Percentiles rank a stretch among this genome's conserved stretches.
Conservation (phyloP, 1,140 invertebrate genomes). For the Hormaphis cornu region DNA sequence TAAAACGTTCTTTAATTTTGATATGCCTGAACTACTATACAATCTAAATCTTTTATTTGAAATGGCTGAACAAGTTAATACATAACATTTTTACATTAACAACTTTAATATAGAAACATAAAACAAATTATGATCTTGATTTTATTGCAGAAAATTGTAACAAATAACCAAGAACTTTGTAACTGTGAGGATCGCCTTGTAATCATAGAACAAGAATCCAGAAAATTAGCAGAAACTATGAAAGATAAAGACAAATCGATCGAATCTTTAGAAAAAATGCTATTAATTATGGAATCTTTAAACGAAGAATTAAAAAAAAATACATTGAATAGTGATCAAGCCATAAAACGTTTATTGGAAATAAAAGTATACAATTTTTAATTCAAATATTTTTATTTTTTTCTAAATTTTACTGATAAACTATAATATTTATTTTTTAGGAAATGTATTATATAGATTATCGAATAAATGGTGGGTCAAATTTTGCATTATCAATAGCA, state of each 20-base stretch:
- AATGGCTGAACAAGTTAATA: slow-evolving; percentile 83
- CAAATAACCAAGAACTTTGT: slow-evolving; percentile 69
- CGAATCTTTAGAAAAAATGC: slow-evolving; percentile 59
- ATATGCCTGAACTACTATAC: slow-evolving; percentile 79
- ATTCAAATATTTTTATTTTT: background rate
- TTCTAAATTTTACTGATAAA: background rate
- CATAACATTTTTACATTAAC: slow-evolving; percentile 18
- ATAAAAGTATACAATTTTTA: slow-evolving; percentile 31
- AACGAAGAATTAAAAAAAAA: slow-evolving; percentile 46
- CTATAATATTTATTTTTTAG: slow-evolving; percentile 36
- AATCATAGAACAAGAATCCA: slow-evolving; percentile 68
- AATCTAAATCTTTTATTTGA: slow-evolving; percentile 87
- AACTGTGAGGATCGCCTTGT: slow-evolving; percentile 67
- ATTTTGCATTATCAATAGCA: slow-evolving; percentile 56
- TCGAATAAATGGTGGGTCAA: slow-evolving; percentile 54
- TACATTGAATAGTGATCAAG: slow-evolving; percentile 60
- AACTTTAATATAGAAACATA: background rate
- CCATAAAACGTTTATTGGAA: slow-evolving; percentile 43
- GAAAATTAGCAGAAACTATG: slow-evolving; percentile 58
- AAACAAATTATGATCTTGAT: slow-evolving; percentile 1
- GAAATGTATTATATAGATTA: slow-evolving; percentile 53
- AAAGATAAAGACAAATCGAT: slow-evolving; percentile 65
- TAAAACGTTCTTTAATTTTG: slow-evolving; percentile 55
- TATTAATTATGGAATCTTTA: slow-evolving; percentile 60
- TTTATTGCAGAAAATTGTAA: slow-evolving; percentile 65